Conservation (phyloP, 2,113 vertebrate genomes). For the Cardinalis cardinalis region DNA sequence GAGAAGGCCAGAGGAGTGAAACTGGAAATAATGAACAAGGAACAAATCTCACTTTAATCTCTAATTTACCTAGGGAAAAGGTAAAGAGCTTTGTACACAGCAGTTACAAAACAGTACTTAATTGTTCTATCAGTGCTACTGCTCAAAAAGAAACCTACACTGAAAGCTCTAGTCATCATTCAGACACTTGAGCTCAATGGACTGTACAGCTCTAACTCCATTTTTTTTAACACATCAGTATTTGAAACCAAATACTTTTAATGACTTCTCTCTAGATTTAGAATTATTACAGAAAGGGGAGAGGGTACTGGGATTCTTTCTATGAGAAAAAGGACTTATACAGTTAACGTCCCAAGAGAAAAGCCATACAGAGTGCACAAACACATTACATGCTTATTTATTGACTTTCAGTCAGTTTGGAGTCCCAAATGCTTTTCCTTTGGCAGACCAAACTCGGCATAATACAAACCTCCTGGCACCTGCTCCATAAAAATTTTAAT, state of each 20-base stretch:
- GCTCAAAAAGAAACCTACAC: background rate
- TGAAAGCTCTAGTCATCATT: background rate
- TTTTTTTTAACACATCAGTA: background rate
- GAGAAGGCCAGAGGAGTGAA: background rate
- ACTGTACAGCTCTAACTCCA: background rate
- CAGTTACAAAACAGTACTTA: background rate
- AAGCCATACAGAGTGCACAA: background rate
- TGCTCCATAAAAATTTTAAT: constrained; percentile 88
- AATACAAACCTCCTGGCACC: constrained; percentile 79
- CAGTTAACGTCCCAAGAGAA: background rate
- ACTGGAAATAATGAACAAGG: background rate
- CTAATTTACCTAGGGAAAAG: background rate
- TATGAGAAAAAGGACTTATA: background rate
- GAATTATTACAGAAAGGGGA: background rate
- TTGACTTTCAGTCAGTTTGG: background rate
- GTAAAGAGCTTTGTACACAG: background rate
- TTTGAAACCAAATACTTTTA: background rate
- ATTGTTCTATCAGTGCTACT: background rate
- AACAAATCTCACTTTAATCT: background rate
- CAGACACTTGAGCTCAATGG: background rate
- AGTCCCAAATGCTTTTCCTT: background rate
- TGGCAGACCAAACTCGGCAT: background rate
- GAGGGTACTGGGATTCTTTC: background rate
- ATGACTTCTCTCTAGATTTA: background rate
- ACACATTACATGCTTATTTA: background rate